phyloP scores from a whole-genome alignment of 2,888 invertebrate species.

The Artemia sp. region DNA sequence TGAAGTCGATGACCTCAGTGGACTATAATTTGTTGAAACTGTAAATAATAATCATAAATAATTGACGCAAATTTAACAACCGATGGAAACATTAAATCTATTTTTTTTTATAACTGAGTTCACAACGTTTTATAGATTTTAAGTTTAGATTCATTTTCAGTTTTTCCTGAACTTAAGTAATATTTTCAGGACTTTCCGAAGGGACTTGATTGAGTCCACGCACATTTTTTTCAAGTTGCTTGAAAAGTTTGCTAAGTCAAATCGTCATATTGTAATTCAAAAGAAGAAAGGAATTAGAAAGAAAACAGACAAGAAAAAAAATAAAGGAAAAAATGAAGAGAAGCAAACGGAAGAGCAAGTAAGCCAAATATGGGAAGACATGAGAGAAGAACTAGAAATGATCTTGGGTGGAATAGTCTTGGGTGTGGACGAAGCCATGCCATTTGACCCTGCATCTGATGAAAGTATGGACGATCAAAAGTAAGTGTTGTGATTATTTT shows the following conservation, averaged over 20 bases:
- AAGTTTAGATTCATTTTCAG: too few species aligned
- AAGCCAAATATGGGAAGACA: slow-evolving; percentile 33
- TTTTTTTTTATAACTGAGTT: too few species aligned
- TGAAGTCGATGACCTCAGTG: too few species aligned
- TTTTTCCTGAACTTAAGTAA: too few species aligned
- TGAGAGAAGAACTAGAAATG: slow-evolving; percentile 33
- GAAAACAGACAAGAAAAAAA: slow-evolving; percentile 35
- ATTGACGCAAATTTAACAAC: too few species aligned
- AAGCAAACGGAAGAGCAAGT: slow-evolving; percentile 29
- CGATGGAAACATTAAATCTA: too few species aligned
- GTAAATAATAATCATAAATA: too few species aligned
- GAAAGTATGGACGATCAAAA: slow-evolving; percentile 72
- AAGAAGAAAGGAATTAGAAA: slow-evolving; percentile 33
- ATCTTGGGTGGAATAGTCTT: slow-evolving; percentile 32
- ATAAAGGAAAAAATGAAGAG: slow-evolving; percentile 18
- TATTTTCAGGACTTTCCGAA: slow-evolving; percentile 49
- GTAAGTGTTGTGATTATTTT: slow-evolving; percentile 36
- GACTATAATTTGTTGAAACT: too few species aligned
- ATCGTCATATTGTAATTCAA: slow-evolving; percentile 49
- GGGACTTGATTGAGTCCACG: slow-evolving; percentile 71
- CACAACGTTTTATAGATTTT: too few species aligned
- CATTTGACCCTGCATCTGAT: slow-evolving; percentile 72
- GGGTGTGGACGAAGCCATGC: slow-evolving; percentile 44
- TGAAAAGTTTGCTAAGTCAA: slow-evolving; percentile 42
- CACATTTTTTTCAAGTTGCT: slow-evolving; percentile 82